A percentile compares a stretch with the other conserved stretches of the same genome.
Evolutionary conservation across 2,888 invertebrate species (phyloP).

Genomic region (Pollenia amentaria): DNA sequence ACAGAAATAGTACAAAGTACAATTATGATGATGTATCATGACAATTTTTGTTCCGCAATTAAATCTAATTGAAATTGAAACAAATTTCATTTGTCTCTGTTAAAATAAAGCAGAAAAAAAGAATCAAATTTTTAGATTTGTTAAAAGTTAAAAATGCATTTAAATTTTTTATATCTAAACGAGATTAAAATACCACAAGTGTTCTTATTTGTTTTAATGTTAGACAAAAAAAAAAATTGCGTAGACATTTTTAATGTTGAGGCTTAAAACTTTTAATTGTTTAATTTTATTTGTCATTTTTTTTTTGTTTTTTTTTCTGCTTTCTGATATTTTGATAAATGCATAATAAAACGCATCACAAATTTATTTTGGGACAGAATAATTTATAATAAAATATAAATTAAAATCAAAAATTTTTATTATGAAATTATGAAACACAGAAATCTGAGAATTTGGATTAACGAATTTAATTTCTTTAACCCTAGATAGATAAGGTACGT

Average conservation of each 20-base stretch:
- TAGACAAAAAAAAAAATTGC: constrained; percentile 6
- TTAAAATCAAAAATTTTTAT: not conserved
- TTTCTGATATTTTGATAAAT: constrained; percentile 38
- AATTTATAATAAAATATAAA: not conserved
- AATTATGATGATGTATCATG: constrained; percentile 33
- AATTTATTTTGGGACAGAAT: constrained; percentile 3
- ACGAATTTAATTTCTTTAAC: too few species aligned
- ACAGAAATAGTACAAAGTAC: not conserved
- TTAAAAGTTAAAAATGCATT: not conserved
- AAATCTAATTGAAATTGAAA: constrained; percentile 57
- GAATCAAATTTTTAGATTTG: not conserved
- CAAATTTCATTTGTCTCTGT: constrained; percentile 53
- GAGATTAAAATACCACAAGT: constrained; percentile 1
- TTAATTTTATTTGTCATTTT: constrained; percentile 24
- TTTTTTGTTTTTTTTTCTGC: not conserved
- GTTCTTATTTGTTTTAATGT: constrained; percentile 26
- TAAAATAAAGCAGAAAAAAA: not conserved
- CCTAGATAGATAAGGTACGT: too few species aligned
- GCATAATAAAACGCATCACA: constrained; percentile 45
- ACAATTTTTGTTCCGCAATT: constrained; percentile 40
- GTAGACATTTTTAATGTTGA: constrained; percentile 26
- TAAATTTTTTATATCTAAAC: not conserved
- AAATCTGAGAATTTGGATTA: too few species aligned
- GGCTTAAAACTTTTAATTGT: constrained; percentile 30
- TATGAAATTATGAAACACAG: too few species aligned